These are phyloP conservation scores for Drosophila siamana DNA, from an alignment of 2,888 invertebrate genomes.

Conservation along the genomic window DNA sequence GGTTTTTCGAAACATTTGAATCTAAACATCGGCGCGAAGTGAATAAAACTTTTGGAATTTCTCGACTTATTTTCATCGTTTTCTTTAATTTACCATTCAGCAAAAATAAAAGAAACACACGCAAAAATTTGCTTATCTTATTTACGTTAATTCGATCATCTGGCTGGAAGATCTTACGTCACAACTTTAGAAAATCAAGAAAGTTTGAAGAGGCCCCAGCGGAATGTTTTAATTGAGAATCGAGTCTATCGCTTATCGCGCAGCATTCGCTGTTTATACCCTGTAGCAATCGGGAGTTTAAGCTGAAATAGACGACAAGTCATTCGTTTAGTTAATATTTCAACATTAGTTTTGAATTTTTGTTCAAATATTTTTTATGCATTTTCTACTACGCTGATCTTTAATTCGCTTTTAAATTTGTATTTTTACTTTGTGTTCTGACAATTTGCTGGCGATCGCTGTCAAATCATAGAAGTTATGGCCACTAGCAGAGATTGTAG, in stretches of 20 bases:
- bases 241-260: neutral
- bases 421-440: neutral
- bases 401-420: too few relatives aligned
- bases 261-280: neutral
- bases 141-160: slow-evolving; percentile 11
- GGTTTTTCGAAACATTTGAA: slow-evolving; percentile 27
- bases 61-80: slow-evolving; percentile 31
- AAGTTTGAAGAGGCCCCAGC: slow-evolving; percentile 7
- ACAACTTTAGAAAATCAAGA: slow-evolving; percentile 9
- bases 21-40: slow-evolving; percentile 50
- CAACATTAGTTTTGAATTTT: too few relatives aligned
- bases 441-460: neutral
- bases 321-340: too few relatives aligned
- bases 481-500: neutral
- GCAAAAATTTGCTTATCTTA: slow-evolving; percentile 18
- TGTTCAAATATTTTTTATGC: too few relatives aligned
- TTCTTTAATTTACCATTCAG: neutral
- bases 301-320: too few relatives aligned
- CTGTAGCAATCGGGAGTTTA: too few relatives aligned
- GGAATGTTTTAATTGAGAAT: neutral
- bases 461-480: neutral
- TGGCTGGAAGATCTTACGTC: slow-evolving; percentile 35
- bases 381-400: too few relatives aligned
- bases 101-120: slow-evolving; percentile 8
- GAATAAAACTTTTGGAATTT: slow-evolving; percentile 74